Conservation (phyloP, 2,888 invertebrate genomes). For the Steinernema carpocapsae region DNA sequence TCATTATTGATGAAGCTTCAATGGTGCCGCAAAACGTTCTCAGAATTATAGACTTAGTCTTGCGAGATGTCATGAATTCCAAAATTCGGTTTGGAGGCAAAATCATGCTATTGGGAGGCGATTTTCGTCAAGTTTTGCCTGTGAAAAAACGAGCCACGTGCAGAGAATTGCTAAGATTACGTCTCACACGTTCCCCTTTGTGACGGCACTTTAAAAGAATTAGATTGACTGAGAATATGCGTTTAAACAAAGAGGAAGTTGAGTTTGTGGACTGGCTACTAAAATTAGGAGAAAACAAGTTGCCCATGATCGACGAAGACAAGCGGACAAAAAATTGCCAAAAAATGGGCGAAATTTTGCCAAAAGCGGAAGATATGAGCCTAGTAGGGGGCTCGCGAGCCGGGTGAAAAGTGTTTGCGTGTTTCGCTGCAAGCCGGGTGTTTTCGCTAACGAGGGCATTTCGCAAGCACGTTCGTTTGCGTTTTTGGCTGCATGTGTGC, state of each 20-base stretch:
- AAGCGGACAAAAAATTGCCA: no score
- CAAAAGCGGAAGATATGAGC: no score
- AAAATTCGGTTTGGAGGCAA: constrained; percentile 39
- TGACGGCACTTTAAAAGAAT: not conserved
- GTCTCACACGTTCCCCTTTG: constrained; percentile 14
- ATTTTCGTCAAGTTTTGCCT: constrained; percentile 40
- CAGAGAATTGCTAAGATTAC: not conserved
- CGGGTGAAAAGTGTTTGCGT: no score
- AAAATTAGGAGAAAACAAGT: not conserved
- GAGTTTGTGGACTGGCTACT: constrained; percentile 1
- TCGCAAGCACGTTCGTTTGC: no score
- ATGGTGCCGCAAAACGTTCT: constrained; percentile 37
- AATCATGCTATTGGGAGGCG: constrained; percentile 41
- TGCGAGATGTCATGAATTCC: constrained; percentile 14
- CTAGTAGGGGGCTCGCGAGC: no score
- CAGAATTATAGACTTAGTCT: constrained; percentile 33
- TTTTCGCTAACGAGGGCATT: no score
- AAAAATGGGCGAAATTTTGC: no score
- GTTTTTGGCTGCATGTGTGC: no score
- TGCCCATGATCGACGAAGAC: not conserved
- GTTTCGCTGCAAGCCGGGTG: no score
- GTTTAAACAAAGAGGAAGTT: not conserved
- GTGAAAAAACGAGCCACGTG: constrained; percentile 11
- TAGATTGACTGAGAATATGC: not conserved
- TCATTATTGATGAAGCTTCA: constrained; percentile 42